Percentiles rank a stretch among this genome's conserved stretches.
Conservation (phyloP, 1,140 invertebrate species). For the Drusus annulatus region DNA sequence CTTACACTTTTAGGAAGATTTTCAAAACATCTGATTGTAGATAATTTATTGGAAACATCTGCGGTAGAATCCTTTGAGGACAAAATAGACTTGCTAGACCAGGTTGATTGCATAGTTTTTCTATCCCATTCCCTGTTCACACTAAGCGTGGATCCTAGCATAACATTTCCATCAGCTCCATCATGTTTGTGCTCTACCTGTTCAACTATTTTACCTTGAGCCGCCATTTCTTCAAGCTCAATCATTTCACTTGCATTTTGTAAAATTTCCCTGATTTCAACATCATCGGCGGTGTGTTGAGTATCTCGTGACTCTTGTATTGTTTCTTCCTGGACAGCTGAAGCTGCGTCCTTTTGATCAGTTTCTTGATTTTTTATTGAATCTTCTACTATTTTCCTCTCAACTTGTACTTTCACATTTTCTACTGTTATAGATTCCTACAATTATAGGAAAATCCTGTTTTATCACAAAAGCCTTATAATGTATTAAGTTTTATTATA, state of each 20-base stretch:
- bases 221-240: neutral
- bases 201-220: no score
- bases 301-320: no score
- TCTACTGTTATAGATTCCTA: neutral
- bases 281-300: no score
- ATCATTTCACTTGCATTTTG: neutral
- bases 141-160: no score
- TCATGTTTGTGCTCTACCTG: no score
- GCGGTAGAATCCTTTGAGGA: conserved; percentile 6
- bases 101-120: no score
- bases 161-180: no score
- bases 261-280: neutral
- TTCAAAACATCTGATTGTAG: conserved; percentile 15
- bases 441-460: neutral
- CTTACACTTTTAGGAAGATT: conserved; percentile 59
- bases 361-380: no score
- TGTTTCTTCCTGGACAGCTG: no score
- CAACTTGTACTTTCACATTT: neutral
- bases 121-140: neutral
- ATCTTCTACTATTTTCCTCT: neutral
- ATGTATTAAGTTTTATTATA: neutral
- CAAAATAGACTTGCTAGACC: neutral
- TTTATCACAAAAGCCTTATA: neutral
- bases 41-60: conserved; percentile 11
- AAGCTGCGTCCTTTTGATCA: no score